Evolutionary conservation across 2,113 vertebrate genomes (phyloP).

Genomic region (Glareola pratincola): DNA sequence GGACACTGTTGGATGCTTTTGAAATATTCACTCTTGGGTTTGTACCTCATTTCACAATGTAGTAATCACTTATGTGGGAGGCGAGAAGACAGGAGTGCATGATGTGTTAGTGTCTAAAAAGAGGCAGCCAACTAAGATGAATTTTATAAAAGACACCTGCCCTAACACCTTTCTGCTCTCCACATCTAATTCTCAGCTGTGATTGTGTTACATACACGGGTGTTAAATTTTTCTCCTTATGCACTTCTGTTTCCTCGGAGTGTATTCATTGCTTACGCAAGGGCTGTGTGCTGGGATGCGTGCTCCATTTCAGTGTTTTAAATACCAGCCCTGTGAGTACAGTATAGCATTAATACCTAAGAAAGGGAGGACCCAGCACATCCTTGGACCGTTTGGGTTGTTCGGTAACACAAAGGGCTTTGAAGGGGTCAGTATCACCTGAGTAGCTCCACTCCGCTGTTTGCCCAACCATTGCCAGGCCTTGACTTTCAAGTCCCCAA

Average conservation of each 20-base stretch:
- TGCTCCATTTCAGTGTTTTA: neutral
- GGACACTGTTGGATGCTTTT: neutral
- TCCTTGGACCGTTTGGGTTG: constrained; percentile 8
- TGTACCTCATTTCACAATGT: constrained; percentile 54
- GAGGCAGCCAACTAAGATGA: neutral
- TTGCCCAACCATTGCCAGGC: constrained; percentile 74
- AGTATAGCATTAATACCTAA: neutral
- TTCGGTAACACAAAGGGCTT: constrained; percentile 60
- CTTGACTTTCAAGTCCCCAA: constrained; percentile 74
- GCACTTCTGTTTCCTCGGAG: neutral
- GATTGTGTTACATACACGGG: neutral
- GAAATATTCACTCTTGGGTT: constrained; percentile 4
- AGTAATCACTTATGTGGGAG: constrained; percentile 21
- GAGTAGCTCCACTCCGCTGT: constrained; percentile 51
- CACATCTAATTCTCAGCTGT: neutral
- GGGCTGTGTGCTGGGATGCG: neutral
- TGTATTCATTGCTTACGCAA: neutral
- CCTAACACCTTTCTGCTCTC: neutral
- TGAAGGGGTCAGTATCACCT: constrained; percentile 54
- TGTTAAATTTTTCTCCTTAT: neutral
- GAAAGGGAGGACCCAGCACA: neutral
- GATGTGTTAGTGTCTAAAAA: neutral
- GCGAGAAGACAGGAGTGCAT: neutral
- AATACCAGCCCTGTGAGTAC: neutral
- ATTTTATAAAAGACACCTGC: neutral